Base-by-base conservation (phyloP, 2,797 vertebrate species). In the Gallirallus australis region DNA sequence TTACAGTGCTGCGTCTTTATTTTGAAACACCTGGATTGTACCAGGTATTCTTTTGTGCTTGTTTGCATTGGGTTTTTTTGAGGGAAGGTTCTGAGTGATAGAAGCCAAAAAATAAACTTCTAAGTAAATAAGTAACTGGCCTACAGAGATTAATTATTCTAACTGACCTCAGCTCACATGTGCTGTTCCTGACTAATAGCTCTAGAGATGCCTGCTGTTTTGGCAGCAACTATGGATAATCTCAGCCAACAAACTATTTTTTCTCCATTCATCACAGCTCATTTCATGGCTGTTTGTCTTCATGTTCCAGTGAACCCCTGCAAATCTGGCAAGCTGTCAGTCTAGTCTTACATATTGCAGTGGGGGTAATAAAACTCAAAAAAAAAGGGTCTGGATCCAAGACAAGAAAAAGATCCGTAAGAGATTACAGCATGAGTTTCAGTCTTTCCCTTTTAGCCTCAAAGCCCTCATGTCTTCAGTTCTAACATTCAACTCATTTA, bases 241-340 rank as follows among this genome's bases (percentile, higher is more conserved):
- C 72, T 95, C 73, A 4, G 87, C 93, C 96, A 96, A 89, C 20
- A 75, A 85, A 88, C 39, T 70, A 60, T 50, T 92, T 94, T 94
- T 76, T 40, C n/a, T 86, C 66, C 63, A 82, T 90, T 94, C 86
- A 93, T 83, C 72, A 88, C 35, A 88, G 66, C 80, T 93, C 84
- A 94, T 96, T 94, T 96, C 79, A 93, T 63, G 72, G 76, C 30
- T 93, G 70, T 83, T 90, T 92, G 76, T 87, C 61, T 83, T 77
- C 72, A 92, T 69, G 37, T 88, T 88, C 69, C 48, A 66, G 30
- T 48, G 57, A 83, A 92, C 57, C n/a, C 50, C 52, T 78, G 53
- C 30, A 90, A 78, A 82, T 82, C 37, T 92, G 53, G 59, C 70
- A 89, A 81, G 30, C 52, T 83, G 45, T 86, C 76, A 27, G 59